Evolutionary conservation across 2,888 invertebrate species (phyloP).

Genomic region (Chrysina gloriosa): DNA sequence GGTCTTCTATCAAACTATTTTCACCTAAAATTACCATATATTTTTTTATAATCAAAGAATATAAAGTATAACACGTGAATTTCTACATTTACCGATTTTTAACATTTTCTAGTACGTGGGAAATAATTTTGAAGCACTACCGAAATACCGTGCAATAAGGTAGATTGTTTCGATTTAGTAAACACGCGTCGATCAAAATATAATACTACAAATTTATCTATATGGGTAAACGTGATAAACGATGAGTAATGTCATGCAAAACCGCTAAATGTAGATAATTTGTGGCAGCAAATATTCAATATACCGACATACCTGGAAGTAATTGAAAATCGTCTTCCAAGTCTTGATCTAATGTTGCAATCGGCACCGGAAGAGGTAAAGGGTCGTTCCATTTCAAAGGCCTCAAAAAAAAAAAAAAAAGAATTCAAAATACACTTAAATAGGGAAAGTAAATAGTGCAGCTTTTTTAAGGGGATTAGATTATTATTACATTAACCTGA

Average conservation of each 20-base stretch:
- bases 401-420: conserved; percentile 49
- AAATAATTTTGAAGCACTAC: not conserved
- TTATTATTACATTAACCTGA: too few species aligned
- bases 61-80: not conserved
- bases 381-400: conserved; percentile 60
- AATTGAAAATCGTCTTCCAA: conserved; percentile 77
- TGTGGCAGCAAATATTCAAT: not conserved
- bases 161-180: too few species aligned
- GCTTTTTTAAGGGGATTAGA: too few species aligned
- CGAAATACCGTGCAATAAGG: too few species aligned
- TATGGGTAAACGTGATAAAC: not conserved
- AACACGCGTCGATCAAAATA: not conserved
- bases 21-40: conserved; percentile 23
- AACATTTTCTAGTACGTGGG: not conserved
- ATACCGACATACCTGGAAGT: conserved; percentile 66
- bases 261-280: not conserved
- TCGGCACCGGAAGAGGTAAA: conserved; percentile 66
- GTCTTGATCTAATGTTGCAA: conserved; percentile 76
- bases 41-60: too few species aligned
- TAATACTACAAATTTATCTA: not conserved
- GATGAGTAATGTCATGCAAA: conserved; percentile 3
- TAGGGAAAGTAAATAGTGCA: too few species aligned
- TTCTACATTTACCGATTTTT: not conserved
- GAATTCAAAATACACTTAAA: not conserved
- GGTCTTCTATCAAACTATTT: conserved; percentile 56